Evolutionary conservation across 2,888 invertebrate species (phyloP), one percentile per base, ranked within the genome.

Genomic region (Amorpha juglandis): DNA sequence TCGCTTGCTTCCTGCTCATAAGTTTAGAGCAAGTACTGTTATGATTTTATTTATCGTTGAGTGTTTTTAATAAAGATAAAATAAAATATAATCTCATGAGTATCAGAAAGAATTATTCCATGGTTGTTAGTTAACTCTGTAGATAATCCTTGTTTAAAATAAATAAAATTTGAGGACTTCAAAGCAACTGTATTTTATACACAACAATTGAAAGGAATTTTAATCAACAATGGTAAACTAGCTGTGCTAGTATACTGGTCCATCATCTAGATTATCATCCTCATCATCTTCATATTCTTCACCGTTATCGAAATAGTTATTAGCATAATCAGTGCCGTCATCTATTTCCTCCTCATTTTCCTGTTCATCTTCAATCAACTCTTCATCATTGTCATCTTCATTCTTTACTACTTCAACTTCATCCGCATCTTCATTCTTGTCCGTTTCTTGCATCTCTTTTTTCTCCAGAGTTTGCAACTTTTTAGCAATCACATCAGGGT

Each of bases 231-330:
- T 42, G 42, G 2, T 42, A 42, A 6, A 42, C 9, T 45, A 45
- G 1, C 1, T 45, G 45, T 14, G 14, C 42, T 9, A 96, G 89
- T 97, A 97, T 68, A 96, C 95, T 62, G 97, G 97, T 14, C 97
- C 97, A 90, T 97, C 97, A 83, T 97, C 97, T 70, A 97, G 88
- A 83, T 96, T 97, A 77, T 98, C 97, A 79, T 97, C 97, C 75
- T 98, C 97, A 69, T 98, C 97, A 69, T 97, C 97, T 82, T 97
- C 97, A 82, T 96, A 97, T 42, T 95, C 95, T 88, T 98, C 98
- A 0, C 97, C 98, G 85, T 97, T 97, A 83, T 98, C 97, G 86
- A 98, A 98, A 83, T 97, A 97, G 81, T 96, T 97, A 77, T 97
- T 97, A 0, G 96, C 96, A 81, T 98, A 98, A 84, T 98, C 97